Evolutionary conservation across 2,888 invertebrate species (phyloP), one percentile per base, ranked within the genome.

Genomic region (Hyposoter didymator): DNA sequence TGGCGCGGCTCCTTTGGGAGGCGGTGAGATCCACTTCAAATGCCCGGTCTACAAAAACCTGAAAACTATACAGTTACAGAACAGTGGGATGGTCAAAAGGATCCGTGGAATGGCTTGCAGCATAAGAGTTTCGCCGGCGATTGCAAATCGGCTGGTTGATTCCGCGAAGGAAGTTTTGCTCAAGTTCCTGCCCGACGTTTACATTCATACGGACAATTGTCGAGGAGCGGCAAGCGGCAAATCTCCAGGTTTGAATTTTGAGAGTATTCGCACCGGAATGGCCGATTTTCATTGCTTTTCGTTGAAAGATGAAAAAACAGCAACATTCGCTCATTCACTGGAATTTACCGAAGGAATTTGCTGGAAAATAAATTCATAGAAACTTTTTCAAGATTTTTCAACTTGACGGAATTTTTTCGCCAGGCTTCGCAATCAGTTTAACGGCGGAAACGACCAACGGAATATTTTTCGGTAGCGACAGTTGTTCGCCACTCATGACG

Each of bases 171-270:
- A 98, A 85, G 95, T 98, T 8, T 96, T 99, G 94, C 95, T 99
- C 4, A 97, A 98, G 85, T 99, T 98, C 93, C 94, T 99, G 17
- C 98, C 99, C 0, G 99, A 99, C 93, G 97, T 99, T 80, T 99
- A 98, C 92, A 98, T 99, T 88, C 97, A 98, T 91, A 98, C 98
- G 0, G 99, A 99, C 94, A 98, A 98, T 93, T 96, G 97, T 89
- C 97, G 97, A 91, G 99, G 99, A 0, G 96, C 96, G 82, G 96
- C 97, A 88, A 97, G 98, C 6, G 99, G 99, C 85, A 98, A 97
- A 93, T 97, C 97, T 88, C 97, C 98, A 0, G 97, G 94, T 92
- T 14, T 2, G 22, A 10, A 14, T 28, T 14, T 59, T 14, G 12
- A 12, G 2, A 55, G 10, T n/a, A 7, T 32, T n/a, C 89, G 67